Base-by-base conservation (phyloP, 2,888 invertebrate genomes). In the Ctenicera cuprea region DNA sequence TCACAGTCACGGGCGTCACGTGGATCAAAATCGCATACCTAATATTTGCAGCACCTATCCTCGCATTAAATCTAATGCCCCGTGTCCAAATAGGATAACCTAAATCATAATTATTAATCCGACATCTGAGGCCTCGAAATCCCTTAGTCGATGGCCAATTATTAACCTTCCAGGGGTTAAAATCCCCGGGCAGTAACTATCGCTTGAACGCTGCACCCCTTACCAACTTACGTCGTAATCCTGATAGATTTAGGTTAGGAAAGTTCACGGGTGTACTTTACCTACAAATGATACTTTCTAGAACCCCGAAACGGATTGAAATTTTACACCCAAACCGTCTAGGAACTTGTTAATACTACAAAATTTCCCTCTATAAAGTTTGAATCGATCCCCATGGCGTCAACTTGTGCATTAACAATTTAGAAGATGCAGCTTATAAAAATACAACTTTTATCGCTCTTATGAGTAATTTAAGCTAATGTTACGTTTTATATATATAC, bases 141-240 rank as follows among this genome's bases (percentile, higher is more conserved):
- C 78, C 79, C 77, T 75, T 73, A 75, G 68, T 74, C 75, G 77
- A 80, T 78, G 80, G 74, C 78, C 80, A 78, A 80, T 79, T 79
- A 80, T 80, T 80, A 80, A 80, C 78, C 80, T 75, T 72, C 62
- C 74, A 69, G 73, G 72, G 78, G 77, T 75, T 63, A 71, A 74
- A 71, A 72, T 73, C 74, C 69, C 67, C 54, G 61, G 41, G 62
- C 73, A 74, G 59, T 43, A 62, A 52, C 52, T 52, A 64, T 50
- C 52, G 63, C 45, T 54, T 62, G 33, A 33, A 33, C 41, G 43
- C 62, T 52, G 45, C 45, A 33, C 43, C 62, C 50, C 33, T 50
- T 48, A 14, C 37, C n/a, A 57, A 67, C 59, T 67, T 45, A 57
- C 45, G 26, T 59, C 33, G 59, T 59, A 67, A 67, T 67, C 67